Evolutionary conservation across 2,797 vertebrate species (phyloP).

Genomic region (Fringilla coelebs): DNA sequence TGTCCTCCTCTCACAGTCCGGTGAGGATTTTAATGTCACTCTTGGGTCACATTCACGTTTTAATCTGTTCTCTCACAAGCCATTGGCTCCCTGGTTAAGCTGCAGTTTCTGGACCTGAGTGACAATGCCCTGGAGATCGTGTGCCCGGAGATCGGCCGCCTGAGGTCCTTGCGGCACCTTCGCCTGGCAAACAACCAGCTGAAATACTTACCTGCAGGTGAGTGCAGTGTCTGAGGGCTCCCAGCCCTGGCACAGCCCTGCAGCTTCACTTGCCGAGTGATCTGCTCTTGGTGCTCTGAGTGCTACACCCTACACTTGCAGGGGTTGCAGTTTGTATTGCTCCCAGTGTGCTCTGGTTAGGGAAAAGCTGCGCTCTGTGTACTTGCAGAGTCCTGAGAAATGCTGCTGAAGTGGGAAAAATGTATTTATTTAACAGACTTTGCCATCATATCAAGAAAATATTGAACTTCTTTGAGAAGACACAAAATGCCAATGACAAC

Average conservation of each 20-base stretch:
- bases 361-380: not conserved
- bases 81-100: conserved; percentile 89
- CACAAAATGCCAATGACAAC: not conserved
- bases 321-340: not conserved
- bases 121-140: conserved; percentile 93
- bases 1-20: not conserved
- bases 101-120: conserved; percentile 94
- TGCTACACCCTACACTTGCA: not conserved
- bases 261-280: not conserved
- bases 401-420: not conserved
- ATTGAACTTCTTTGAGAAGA: not conserved
- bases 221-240: not conserved
- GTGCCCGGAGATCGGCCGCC: conserved; percentile 93
- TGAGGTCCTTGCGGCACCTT: conserved; percentile 90
- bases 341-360: not conserved
- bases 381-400: not conserved
- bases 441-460: not conserved
- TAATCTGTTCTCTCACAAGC: conserved; percentile 77
- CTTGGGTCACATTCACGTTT: conserved; percentile 11
- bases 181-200: conserved; percentile 93
- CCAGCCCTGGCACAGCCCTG: not conserved
- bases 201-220: conserved; percentile 91
- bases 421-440: not conserved
- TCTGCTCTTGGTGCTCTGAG: not conserved
- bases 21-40: not conserved